These are phyloP conservation scores for Maniola jurtina DNA, from an alignment of 1,140 invertebrate species.

Conservation along the genomic window DNA sequence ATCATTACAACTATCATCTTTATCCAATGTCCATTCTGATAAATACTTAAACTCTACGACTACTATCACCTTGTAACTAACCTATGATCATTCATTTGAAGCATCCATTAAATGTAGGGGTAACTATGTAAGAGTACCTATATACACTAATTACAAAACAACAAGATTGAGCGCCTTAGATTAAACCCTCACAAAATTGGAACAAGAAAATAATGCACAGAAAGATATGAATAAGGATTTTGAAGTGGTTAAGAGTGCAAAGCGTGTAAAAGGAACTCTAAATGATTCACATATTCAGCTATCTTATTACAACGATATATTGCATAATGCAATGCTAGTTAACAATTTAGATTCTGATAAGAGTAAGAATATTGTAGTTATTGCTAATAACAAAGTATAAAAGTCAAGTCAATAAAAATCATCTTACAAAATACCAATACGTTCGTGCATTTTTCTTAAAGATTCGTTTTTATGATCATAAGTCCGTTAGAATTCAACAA, in stretches of 20 bases:
- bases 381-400: constrained; percentile 10
- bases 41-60: constrained; percentile 54
- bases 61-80: constrained; percentile 74
- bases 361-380: constrained; percentile 11
- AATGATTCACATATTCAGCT: not conserved
- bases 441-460: constrained; percentile 1
- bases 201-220: constrained; percentile 4
- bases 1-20: constrained; percentile 12
- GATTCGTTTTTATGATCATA: constrained; percentile 2
- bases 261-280: not conserved
- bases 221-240: not conserved
- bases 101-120: constrained; percentile 53
- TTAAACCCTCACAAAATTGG: constrained; percentile 28
- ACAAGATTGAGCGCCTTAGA: constrained; percentile 50
- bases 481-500: constrained; percentile 44
- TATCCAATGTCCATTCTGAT: constrained; percentile 18
- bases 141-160: constrained; percentile 69
- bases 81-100: constrained; percentile 65
- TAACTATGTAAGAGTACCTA: constrained; percentile 45
- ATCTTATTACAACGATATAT: not conserved
- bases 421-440: constrained; percentile 17
- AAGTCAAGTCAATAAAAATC: constrained; percentile 24
- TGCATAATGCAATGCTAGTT: not conserved
- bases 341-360: not conserved
- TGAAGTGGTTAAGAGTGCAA: constrained; percentile 20